These are phyloP conservation scores for Dastarcus helophoroides DNA, from an alignment of 2,888 invertebrate genomes.

Conservation along the genomic window DNA sequence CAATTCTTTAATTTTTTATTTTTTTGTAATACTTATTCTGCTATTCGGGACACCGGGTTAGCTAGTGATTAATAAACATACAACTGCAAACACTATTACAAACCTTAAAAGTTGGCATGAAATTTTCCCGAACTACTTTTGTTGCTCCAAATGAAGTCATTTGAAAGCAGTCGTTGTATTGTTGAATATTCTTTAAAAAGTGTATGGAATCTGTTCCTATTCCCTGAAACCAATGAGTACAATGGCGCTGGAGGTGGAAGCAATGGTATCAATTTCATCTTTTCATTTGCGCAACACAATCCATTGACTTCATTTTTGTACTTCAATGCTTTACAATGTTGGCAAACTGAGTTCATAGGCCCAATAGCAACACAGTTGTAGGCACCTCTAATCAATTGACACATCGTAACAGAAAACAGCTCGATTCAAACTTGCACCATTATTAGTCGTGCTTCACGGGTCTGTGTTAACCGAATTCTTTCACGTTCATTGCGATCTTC, in stretches of 20 bases:
- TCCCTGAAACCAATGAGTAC: slow-evolving; percentile 17
- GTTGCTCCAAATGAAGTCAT: slow-evolving; percentile 4
- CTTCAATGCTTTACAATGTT: slow-evolving; percentile 28
- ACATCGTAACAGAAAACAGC: too few species aligned
- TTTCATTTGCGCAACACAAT: slow-evolving; percentile 31
- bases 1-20: too few species aligned
- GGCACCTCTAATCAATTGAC: too few species aligned
- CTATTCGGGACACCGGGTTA: too few species aligned
- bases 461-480: too few species aligned
- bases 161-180: slow-evolving; percentile 4
- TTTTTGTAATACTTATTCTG: too few species aligned
- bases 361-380: slow-evolving; percentile 15
- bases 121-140: not conserved
- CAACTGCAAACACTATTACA: too few species aligned
- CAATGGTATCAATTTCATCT: slow-evolving; percentile 26
- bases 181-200: slow-evolving; percentile 3
- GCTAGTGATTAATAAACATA: too few species aligned
- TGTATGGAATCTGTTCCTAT: not conserved
- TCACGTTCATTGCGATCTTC: too few species aligned
- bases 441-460: too few species aligned
- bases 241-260: slow-evolving; percentile 29
- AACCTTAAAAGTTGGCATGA: too few species aligned
- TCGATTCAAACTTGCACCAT: too few species aligned
- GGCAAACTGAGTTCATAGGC: slow-evolving; percentile 23
- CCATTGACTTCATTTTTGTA: slow-evolving; percentile 29